A percentile compares a stretch with the other conserved stretches of the same genome.
Conservation (phyloP, 2,797 vertebrate species). For the Enoplosus armatus region DNA sequence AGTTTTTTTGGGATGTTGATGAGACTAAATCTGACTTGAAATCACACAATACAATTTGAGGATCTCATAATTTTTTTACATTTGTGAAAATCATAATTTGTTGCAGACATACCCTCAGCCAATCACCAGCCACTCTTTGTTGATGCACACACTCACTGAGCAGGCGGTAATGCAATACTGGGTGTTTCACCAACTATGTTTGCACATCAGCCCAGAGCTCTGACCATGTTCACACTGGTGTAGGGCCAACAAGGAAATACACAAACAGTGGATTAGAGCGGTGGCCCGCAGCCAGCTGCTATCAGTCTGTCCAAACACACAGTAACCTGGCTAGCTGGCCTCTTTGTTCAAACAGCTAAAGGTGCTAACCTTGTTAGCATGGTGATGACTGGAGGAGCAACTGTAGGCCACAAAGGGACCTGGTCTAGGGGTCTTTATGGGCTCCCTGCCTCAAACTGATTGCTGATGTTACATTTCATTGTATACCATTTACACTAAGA, state of each 20-base stretch:
- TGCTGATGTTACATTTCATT: neutral
- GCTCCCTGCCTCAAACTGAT: neutral
- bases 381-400: neutral
- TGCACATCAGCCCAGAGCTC: slow-evolving; percentile 61
- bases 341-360: slow-evolving; percentile 65
- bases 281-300: slow-evolving; percentile 69
- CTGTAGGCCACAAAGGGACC: slow-evolving; percentile 1
- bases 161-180: slow-evolving; percentile 59
- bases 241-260: slow-evolving; percentile 75
- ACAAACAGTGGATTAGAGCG: slow-evolving; percentile 77
- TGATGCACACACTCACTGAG: slow-evolving; percentile 31
- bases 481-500: neutral
- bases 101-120: slow-evolving; percentile 13
- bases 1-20: neutral
- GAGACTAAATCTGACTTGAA: neutral
- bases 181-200: slow-evolving; percentile 69
- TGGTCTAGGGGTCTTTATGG: neutral
- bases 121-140: neutral
- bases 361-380: slow-evolving; percentile 39
- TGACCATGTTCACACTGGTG: slow-evolving; percentile 67
- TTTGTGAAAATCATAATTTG: neutral
- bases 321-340: slow-evolving; percentile 61
- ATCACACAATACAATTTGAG: neutral
- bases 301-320: slow-evolving; percentile 80
- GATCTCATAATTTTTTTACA: neutral